These are phyloP conservation scores for Ramazzottius varieornatus DNA, from an alignment of 2,888 invertebrate genomes.

Conservation along the genomic window DNA sequence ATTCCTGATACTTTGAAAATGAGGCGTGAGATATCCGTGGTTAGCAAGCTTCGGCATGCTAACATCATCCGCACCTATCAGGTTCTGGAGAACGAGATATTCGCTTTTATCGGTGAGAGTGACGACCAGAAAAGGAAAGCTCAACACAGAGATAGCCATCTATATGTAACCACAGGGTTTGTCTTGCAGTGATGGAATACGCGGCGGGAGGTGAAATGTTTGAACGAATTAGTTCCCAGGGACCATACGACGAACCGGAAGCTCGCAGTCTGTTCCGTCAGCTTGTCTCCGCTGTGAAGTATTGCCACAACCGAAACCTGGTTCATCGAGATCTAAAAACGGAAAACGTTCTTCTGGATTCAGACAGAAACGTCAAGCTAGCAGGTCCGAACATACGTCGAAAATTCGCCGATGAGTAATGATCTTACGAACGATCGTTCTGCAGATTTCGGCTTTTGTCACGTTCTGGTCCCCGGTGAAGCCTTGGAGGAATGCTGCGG, in stretches of 20 bases:
- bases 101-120: background rate
- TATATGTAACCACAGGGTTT: no score
- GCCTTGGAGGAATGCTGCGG: background rate
- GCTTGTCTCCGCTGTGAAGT: conserved; percentile 14
- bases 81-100: background rate
- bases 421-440: no score
- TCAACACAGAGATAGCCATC: no score
- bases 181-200: background rate
- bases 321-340: conserved; percentile 17
- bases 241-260: conserved; percentile 12
- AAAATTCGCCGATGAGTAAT: no score
- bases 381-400: no score
- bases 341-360: conserved; percentile 15
- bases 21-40: background rate
- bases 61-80: background rate
- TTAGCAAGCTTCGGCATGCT: background rate
- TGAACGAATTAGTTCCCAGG: conserved; percentile 5
- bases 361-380: conserved; percentile 13
- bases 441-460: background rate
- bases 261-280: conserved; percentile 16
- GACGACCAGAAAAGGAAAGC: no score
- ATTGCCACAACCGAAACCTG: conserved; percentile 15
- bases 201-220: background rate
- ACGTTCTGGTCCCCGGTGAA: background rate
- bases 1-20: background rate